Evolutionary conservation across 37 sponge, comb jelly and placozoan species (phyloP), one percentile per base, ranked within the genome.

Genomic region (Halichondria panicea): DNA sequence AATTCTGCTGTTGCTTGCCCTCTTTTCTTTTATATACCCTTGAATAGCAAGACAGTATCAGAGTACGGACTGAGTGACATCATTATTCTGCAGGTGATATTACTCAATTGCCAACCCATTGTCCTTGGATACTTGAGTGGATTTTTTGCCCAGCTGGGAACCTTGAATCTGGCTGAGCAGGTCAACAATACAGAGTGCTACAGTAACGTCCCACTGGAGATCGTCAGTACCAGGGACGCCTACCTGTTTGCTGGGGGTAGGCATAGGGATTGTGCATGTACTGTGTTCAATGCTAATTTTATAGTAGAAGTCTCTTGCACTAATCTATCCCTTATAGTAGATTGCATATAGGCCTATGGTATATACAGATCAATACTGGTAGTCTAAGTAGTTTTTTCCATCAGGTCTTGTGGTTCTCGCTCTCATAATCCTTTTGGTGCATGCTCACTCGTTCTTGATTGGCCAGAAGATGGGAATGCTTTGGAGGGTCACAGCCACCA

Each of bases 191-290:
- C 59, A 21, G 4, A 15, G n/a, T 6, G 30, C n/a, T 62, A 27
- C 3, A 40, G 42, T 13, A 33, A 38, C 1, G 66, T 63, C 8
- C 55, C 68, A 0, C 62, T 70, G n/a, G n/a, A n/a, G 33, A 18
- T 53, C 19, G 64, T 68, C 7, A 71, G 45, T n/a, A 72, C 74
- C 25, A 68, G 73, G 36, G 60, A 68, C 75, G 84, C 92, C 27
- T 87, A 87, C 65, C 75, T 92, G 15, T 83, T 79, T 64, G 84
- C 88, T 43, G 43, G 53, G 36, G 88, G 88, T 63, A 70, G 50
- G 70, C 24, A 35, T 1, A 34, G n/a, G n/a, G n/a, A n/a, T n/a
- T n/a, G n/a, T n/a, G n/a, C n/a, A n/a, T n/a, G n/a, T n/a, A n/a
- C n/a, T n/a, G n/a, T n/a, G n/a, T n/a, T n/a, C n/a, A n/a, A n/a